Evolutionary conservation across 2,797 vertebrate species (phyloP).

Genomic region (Synanceia verrucosa): DNA sequence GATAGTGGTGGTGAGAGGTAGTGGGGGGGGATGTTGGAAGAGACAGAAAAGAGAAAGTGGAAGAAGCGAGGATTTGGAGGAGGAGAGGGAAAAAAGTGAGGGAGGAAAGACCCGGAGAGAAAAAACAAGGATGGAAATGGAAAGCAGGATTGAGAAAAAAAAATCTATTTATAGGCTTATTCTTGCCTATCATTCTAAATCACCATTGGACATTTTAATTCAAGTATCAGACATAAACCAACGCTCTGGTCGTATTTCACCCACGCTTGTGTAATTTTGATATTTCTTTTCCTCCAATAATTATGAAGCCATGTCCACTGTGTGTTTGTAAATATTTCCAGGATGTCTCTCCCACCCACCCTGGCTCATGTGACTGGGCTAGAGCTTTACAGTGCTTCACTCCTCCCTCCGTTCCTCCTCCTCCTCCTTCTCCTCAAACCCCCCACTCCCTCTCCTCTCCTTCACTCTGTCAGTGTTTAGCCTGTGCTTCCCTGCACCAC

Average conservation of each 20-base stretch:
- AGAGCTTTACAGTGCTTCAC: conserved; percentile 60
- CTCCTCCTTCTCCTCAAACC: conserved; percentile 8
- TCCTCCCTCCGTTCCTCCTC: conserved; percentile 69
- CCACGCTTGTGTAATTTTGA: neutral
- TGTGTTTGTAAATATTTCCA: conserved; percentile 79
- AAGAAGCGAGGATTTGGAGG: conserved; percentile 47
- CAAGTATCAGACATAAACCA: neutral
- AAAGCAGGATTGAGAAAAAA: conserved; percentile 27
- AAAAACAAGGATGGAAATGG: conserved; percentile 35
- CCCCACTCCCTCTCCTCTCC: conserved; percentile 45
- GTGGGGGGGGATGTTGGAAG: conserved; percentile 32
- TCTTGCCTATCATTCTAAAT: conserved; percentile 29
- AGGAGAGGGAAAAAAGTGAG: conserved; percentile 24
- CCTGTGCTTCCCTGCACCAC: conserved; percentile 67
- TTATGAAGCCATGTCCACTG: conserved; percentile 56
- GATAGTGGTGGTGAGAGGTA: conserved; percentile 8
- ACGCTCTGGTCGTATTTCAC: neutral
- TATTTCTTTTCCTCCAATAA: conserved; percentile 25
- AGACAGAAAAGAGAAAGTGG: conserved; percentile 60
- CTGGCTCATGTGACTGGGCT: conserved; percentile 64
- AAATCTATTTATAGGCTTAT: conserved; percentile 26
- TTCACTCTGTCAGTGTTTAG: conserved; percentile 76
- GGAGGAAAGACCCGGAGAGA: conserved; percentile 19
- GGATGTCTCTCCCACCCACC: conserved; percentile 58
- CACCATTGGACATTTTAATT: conserved; percentile 17